Base-by-base conservation (phyloP, 2,797 vertebrate genomes). In the Tympanoctomys barrerae region DNA sequence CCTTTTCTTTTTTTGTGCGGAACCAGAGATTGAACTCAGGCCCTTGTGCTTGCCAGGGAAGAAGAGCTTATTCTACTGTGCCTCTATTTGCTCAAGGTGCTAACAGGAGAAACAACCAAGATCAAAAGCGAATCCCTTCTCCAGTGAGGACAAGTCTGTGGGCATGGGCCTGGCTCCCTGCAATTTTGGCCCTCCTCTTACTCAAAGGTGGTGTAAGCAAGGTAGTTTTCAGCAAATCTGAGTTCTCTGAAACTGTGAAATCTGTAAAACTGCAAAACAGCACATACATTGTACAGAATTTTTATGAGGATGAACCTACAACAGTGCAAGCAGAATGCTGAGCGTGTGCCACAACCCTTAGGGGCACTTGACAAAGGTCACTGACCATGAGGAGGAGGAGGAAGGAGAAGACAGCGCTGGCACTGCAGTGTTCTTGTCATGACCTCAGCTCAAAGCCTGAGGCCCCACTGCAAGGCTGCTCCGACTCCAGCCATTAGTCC, bases 401-500 rank as follows among this genome's bases (percentile, higher is more conserved):
- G 66, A 28, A n/a, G 68, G 26, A 26, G 26, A 70, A 83, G 80
- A 64, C 39, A 68, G 95, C 59, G n/a, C 64, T 61, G 57, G 21
- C 33, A 1, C 80, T 36, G 89, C 86, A 84, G 24, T 26, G 84
- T 36, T 94, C 61, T 5, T 13, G 57, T 62, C 19, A 52, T 54
- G 87, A 82, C 85, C 89, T 95, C 66, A 42, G 57, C 91, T 73
- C 83, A 79, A 86, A 91, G 89, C 82, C 81, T 18, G 42, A 91
- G 91, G 26, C 93, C 84, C 95, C 84, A 92, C 9, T 90, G 77
- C 59, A 62, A 95, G 68, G 87, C 79, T 83, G 68, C 91, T 95
- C 93, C 94, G 87, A 96, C 87, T 96, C 95, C 73, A 84, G 78
- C 52, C 84, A 83, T 87, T 71, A 46, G 75, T 90, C 90, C 86